Percentiles rank a stretch among this genome's conserved stretches.
Evolutionary conservation across 2,888 invertebrate species (phyloP).

Genomic region (Lithophane socia): DNA sequence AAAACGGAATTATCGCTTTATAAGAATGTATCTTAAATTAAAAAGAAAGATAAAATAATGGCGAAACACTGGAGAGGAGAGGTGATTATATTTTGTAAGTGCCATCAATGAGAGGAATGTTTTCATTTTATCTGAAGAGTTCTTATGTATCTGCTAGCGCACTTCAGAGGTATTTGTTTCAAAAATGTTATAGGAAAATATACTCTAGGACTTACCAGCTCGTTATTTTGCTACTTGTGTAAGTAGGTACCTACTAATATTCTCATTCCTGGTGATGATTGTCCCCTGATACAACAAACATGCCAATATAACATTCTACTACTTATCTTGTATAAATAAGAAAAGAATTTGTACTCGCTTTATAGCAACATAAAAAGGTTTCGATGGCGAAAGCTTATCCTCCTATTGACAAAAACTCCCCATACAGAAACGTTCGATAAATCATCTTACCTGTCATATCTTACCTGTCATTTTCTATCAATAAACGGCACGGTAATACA

Average conservation of each 20-base stretch:
- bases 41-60: conserved; percentile 31
- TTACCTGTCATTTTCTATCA: conserved; percentile 39
- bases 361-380: conserved; percentile 30
- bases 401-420: conserved; percentile 45
- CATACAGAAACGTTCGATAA: conserved; percentile 44
- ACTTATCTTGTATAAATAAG: conserved; percentile 27
- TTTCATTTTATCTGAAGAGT: conserved; percentile 27
- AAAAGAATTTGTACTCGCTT: conserved; percentile 39
- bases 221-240: conserved; percentile 11
- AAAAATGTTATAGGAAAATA: not conserved
- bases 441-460: conserved; percentile 12
- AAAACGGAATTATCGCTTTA: conserved; percentile 43
- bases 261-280: not conserved
- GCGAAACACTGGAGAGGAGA: conserved; percentile 24
- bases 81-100: conserved; percentile 49
- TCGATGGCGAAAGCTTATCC: conserved; percentile 29
- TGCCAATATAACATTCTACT: not conserved
- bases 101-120: conserved; percentile 20
- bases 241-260: not conserved
- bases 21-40: conserved; percentile 37
- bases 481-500: conserved; percentile 31
- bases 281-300: not conserved
- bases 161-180: conserved; percentile 16
- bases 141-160: not conserved
- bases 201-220: not conserved